These are phyloP conservation scores for Crenichthys baileyi DNA, from an alignment of 2,797 vertebrate species.

Conservation along the genomic window DNA sequence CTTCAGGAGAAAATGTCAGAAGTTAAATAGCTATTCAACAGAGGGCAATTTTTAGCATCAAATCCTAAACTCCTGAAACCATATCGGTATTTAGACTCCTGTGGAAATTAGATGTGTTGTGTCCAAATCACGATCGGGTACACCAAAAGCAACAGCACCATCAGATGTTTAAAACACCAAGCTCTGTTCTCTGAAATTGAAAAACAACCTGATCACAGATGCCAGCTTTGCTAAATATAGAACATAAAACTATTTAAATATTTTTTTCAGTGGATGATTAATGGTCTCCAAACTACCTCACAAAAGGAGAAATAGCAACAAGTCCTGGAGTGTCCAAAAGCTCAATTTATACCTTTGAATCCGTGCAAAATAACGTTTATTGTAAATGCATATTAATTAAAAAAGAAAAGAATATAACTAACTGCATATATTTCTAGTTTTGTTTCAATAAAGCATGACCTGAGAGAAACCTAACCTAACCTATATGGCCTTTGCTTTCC, in stretches of 20 bases:
- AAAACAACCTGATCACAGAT: conserved; percentile 3
- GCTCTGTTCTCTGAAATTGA: not conserved
- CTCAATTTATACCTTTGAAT: not conserved
- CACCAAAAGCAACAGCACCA: not conserved
- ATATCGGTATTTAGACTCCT: not conserved
- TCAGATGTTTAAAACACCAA: not conserved
- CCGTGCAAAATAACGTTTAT: not conserved
- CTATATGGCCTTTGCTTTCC: too few species aligned
- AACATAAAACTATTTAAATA: not conserved
- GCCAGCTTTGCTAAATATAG: not conserved
- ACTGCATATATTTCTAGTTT: not conserved
- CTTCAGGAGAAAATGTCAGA: not conserved
- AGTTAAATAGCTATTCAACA: not conserved
- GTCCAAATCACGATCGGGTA: not conserved
- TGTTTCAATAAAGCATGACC: too few species aligned
- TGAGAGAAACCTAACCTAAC: too few species aligned
- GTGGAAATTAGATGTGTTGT: not conserved
- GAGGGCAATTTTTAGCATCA: not conserved
- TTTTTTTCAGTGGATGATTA: not conserved
- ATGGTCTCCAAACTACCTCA: not conserved
- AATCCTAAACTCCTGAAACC: too few species aligned
- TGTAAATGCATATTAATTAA: not conserved
- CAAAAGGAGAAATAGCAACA: not conserved
- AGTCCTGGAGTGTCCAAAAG: not conserved
- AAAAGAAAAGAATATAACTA: not conserved